Evolutionary conservation across 1,140 invertebrate species (phyloP).

Genomic region (Drosophila pectinifera): DNA sequence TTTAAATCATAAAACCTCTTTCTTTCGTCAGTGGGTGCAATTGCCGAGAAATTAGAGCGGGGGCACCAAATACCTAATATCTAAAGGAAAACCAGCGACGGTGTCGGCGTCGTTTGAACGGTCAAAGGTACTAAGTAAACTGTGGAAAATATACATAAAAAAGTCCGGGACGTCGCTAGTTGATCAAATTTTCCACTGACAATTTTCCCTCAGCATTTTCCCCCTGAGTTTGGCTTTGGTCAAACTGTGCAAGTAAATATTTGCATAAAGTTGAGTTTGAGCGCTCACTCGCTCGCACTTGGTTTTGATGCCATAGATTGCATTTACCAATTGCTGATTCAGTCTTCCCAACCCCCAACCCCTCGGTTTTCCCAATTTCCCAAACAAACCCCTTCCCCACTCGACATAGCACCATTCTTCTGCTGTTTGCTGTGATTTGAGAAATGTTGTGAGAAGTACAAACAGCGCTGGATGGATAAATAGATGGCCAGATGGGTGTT

Average conservation of each 20-base stretch:
- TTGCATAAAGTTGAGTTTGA: constrained; percentile 57
- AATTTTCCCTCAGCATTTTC: constrained; percentile 26
- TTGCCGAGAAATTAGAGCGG: constrained; percentile 29
- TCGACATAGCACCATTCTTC: constrained; percentile 39
- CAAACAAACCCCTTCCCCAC: neutral
- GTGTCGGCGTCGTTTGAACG: constrained; percentile 40
- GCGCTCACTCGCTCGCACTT: constrained; percentile 7
- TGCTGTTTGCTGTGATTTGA: constrained; percentile 60
- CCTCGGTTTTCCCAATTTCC: constrained; percentile 25
- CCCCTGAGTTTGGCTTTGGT: constrained; percentile 40
- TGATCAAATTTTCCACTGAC: constrained; percentile 63
- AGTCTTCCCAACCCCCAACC: constrained; percentile 8
- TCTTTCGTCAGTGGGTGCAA: constrained; percentile 33
- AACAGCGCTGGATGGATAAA: constrained; percentile 52
- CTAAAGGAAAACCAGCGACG: neutral
- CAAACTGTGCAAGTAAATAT: constrained; percentile 58
- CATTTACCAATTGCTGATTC: constrained; percentile 45
- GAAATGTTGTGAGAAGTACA: constrained; percentile 79
- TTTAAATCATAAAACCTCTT: constrained; percentile 71
- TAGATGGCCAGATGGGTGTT: constrained; percentile 25
- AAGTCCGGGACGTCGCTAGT: neutral
- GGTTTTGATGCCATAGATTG: constrained; percentile 40
- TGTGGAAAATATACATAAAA: neutral
- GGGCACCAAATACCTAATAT: neutral
- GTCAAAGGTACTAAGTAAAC: constrained; percentile 49